phyloP scores from a whole-genome alignment of 2,113 vertebrate species.

The Tragelaphus imberbis region DNA sequence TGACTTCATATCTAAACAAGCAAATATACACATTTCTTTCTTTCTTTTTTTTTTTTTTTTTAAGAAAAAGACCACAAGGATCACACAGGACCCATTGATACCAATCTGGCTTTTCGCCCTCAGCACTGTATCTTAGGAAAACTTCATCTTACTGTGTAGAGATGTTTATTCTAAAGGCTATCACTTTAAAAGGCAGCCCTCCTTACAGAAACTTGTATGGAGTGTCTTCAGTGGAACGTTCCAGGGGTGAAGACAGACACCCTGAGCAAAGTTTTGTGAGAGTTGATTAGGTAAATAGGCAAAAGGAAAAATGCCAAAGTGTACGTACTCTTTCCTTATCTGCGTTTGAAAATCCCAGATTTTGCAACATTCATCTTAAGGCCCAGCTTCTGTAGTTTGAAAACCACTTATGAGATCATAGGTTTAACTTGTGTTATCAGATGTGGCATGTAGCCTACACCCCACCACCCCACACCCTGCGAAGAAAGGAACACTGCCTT shows the following conservation, averaged over 20 bases:
- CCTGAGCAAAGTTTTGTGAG: not conserved
- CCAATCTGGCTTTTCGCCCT: not conserved
- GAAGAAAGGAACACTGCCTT: not conserved
- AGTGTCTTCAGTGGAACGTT: not conserved
- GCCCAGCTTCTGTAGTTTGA: not conserved
- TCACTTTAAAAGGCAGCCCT: not conserved
- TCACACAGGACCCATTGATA: not conserved
- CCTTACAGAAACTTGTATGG: not conserved
- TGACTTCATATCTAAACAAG: not conserved
- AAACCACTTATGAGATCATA: not conserved
- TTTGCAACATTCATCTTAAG: not conserved
- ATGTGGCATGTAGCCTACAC: not conserved
- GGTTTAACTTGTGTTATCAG: not conserved
- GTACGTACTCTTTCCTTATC: not conserved
- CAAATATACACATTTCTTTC: not conserved
- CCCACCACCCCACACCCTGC: fast-evolving
- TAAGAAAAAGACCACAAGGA: not conserved
- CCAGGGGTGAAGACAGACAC: not conserved
- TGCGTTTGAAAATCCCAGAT: not conserved
- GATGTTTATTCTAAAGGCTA: not conserved
- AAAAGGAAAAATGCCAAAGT: not conserved
- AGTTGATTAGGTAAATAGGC: not conserved
- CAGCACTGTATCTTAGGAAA: not conserved
- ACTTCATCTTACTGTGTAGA: not conserved
- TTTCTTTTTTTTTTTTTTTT: not conserved